Percentiles rank a stretch among this genome's conserved stretches.
Conservation (phyloP, 2,888 invertebrate species). For the Zhuqinia jingwanae region DNA sequence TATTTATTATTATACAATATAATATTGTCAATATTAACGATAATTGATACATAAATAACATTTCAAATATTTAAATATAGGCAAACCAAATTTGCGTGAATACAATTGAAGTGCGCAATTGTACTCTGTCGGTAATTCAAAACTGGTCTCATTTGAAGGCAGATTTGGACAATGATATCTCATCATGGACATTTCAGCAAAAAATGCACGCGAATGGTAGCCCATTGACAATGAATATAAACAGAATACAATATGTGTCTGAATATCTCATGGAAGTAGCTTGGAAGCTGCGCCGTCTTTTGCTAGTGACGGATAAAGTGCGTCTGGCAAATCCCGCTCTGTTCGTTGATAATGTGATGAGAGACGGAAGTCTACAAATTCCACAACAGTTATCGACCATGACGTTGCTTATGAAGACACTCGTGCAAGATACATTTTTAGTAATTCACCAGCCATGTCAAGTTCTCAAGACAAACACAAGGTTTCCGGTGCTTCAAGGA, state of each 20-base stretch:
- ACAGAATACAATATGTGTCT: not conserved
- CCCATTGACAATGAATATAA: not conserved
- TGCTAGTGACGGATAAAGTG: constrained; percentile 4
- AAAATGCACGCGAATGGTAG: constrained; percentile 26
- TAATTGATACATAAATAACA: not conserved
- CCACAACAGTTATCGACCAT: constrained; percentile 10
- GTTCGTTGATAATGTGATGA: not conserved
- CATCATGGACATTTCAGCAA: constrained; percentile 9
- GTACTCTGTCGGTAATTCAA: not conserved
- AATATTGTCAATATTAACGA: not conserved
- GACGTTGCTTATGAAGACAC: not conserved
- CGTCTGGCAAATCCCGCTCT: not conserved
- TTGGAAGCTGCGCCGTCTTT: constrained; percentile 28
- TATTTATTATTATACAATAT: not conserved
- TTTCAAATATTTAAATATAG: constrained; percentile 8
- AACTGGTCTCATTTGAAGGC: constrained; percentile 13
- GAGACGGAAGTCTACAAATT: not conserved
- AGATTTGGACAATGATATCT: not conserved
- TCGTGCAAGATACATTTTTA: constrained; percentile 48
- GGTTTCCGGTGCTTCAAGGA: constrained; percentile 31
- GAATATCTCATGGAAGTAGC: constrained; percentile 51
- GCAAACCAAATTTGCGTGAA: not conserved
- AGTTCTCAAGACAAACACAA: constrained; percentile 47
- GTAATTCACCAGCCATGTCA: constrained; percentile 29
- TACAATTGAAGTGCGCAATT: not conserved